Base-by-base conservation (phyloP, 1,140 invertebrate genomes). In the Helicorthomorpha holstii region DNA sequence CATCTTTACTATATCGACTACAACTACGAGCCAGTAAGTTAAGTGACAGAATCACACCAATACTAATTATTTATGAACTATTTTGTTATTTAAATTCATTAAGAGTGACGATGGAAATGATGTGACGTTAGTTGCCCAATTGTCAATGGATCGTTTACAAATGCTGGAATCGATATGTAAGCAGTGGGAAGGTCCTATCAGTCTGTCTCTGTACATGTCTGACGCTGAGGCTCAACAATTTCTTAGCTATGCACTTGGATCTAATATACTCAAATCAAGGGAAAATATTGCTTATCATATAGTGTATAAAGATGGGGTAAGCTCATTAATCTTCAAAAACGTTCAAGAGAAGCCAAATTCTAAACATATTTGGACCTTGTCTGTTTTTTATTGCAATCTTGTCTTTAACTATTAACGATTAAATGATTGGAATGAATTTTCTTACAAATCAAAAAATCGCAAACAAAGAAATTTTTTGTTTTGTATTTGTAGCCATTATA, bases 261-360 rank as follows among this genome's bases (percentile, higher is more conserved):
- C 87, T 0, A 76, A 82, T 50, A 74, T 81, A 4, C 69, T 95
- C 3, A 79, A 78, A 59, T 66, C 70, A 24, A 70, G 88, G 55
- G 80, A 74, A 61, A 92, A 94, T 68, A 83, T 94, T 56, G 88
- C 83, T 16, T 95, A 91, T 67, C 89, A 95, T 69, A 74, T 92
- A 21, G 87, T 94, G 7, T 94, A 89, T 63, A 88, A 88, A 70
- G 84, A 93, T 69, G 87, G 88, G 59, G 80, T 83, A 66, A 66
- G 75, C 57, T 42, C 21, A 34, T 12, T 2, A 14, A 21, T 4
- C 16, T 51, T 53, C 48, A 44, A 29, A 41, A n/a, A n/a, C n/a
- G 2, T 51, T 46, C 1, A 47, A 41, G 7, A 10, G n/a, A n/a
- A n/a, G n/a, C n/a, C n/a, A n/a, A n/a, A n/a, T n/a, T n/a, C n/a